Evolutionary conservation across 2,113 vertebrate species (phyloP), one percentile per base, ranked within the genome.

Genomic region (Vicugna pacos): DNA sequence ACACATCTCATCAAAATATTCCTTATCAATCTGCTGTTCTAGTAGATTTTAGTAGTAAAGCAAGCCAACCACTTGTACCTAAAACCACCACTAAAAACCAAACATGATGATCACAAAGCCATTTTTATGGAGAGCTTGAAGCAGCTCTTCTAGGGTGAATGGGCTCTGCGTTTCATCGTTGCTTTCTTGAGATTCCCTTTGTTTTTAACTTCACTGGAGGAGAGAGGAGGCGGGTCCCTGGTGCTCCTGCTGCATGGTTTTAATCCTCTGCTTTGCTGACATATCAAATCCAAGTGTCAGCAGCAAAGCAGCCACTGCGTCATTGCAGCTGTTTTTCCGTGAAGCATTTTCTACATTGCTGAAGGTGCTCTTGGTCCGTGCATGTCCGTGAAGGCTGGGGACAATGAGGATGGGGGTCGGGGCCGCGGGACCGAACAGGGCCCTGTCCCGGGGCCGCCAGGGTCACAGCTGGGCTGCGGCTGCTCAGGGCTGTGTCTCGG

Each of bases 311-410:
- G 72, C 70, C 72, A 2, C 88, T 28, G 54, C 91, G 8, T 72
- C 81, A 11, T 12, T 1, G 24, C 38, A 26, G 69, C 82, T 92
- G 96, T 81, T 88, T 82, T 84, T 73, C 95, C 76, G 8, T 38
- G 46, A 96, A 94, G 60, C 90, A 42, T 95, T 93, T 96, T 94
- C 95, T 80, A 2, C 54, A 26, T 91, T 79, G 70, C 60, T 89
- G 16, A 88, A 86, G 94, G 19, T 9, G 70, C 26, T 28, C 20
- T 58, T 32, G 17, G 0, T 89, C 11, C 58, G 19, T 30, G 1
- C 46, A 50, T 82, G 11, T 62, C 26, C 10, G 60, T 11, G 83
- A 80, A 35, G 65, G 58, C 64, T 2, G 9, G 20, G n/a, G 56
- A 7, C 1, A 1, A 8, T 15, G 85, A 5, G 12, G 87, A 35